Base-by-base conservation (phyloP, 2,888 invertebrate genomes). In the Temnothorax unifasciatus region DNA sequence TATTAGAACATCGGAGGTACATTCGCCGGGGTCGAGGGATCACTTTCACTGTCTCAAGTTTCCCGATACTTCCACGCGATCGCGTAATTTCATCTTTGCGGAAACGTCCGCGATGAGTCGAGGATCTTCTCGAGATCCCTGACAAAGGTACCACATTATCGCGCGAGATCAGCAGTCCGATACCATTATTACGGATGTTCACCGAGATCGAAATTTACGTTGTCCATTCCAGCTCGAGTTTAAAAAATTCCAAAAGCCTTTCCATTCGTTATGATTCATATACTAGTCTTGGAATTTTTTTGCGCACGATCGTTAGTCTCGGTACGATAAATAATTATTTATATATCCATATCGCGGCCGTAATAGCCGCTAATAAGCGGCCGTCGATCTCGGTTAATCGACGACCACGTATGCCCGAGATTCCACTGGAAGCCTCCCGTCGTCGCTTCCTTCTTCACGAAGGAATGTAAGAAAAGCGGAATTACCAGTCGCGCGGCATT, bases 21-120 rank as follows among this genome's bases (percentile, higher is more conserved):
- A 29, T 57, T 64, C 77, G 38, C 59, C 41, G 38, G 59, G 73
- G 59, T 81, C 79, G 59, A 71, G 18, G 18, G 73, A 71, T 81
- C 71, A 71, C 79, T 81, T 81, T 81, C 79, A 59, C 79, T 79
- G 79, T 59, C 29, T 21, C 57, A 21, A 34, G 57, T 79, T 79
- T 34, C 44, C n/a, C 71, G 79, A 69, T 44, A 59, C 38, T 38
- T 44, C 41, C 77, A 57, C 63, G 63, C 21, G 52, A 76, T 57
- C 21, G 79, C 59, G 34, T 34, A 59, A 69, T 50, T 69, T 29
- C 47, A 18, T 47, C 73, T 71, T 59, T n/a, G 34, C 73, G 79
- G 79, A 59, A 59, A 61, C 71, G 15, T 68, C 21, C 18, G n/a
- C 15, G 41, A 54, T 38, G 57, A 25, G n/a, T 38, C 21, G 5